Conservation (phyloP, 2,113 vertebrate species). For the Dasyprocta punctata region DNA sequence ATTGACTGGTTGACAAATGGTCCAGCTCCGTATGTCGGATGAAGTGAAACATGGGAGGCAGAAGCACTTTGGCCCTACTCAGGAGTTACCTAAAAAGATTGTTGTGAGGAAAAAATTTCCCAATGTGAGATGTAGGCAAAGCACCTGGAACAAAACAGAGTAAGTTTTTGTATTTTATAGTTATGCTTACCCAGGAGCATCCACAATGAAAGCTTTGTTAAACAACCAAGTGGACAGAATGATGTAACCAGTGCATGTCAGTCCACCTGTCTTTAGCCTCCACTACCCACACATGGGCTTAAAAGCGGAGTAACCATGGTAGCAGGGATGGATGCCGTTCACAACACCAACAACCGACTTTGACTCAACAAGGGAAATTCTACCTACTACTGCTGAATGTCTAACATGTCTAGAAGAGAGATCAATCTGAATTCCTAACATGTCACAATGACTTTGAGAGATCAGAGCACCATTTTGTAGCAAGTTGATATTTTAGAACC, state of each 20-base stretch:
- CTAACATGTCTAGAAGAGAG: background rate
- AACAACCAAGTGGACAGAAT: background rate
- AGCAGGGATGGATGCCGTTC: background rate
- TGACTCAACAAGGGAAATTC: background rate
- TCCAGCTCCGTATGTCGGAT: background rate
- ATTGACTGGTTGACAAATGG: background rate
- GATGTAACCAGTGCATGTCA: background rate
- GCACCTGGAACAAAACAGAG: background rate
- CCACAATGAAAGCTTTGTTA: no score
- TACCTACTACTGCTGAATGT: background rate
- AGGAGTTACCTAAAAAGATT: background rate
- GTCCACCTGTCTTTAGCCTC: background rate
- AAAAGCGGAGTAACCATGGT: background rate
- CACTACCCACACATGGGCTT: background rate
- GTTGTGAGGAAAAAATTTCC: background rate
- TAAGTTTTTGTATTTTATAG: background rate
- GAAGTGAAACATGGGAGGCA: background rate
- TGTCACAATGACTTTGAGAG: background rate
- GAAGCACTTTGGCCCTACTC: background rate
- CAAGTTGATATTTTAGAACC: background rate
- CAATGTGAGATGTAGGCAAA: background rate
- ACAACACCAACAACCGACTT: background rate
- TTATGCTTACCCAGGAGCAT: background rate
- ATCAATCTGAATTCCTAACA: background rate
- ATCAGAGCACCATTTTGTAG: background rate